Conservation (phyloP, 2,888 invertebrate genomes). For the Zele albiditarsus region DNA sequence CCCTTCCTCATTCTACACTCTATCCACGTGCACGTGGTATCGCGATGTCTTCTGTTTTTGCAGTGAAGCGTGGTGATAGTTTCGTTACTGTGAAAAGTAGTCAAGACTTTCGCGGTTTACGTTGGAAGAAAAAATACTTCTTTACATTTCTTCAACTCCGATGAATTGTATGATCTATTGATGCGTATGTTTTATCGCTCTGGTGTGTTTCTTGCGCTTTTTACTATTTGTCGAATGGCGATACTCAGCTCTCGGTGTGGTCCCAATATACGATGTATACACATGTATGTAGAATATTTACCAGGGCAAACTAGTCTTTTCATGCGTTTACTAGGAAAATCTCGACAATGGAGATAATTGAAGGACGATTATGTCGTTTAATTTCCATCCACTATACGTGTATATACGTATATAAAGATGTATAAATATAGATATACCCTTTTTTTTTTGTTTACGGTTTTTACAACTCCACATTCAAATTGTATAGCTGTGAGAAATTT, state of each 20-base stretch:
- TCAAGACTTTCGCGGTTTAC: background rate
- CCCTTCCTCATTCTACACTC: constrained; percentile 29
- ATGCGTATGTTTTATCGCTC: constrained; percentile 32
- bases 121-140: constrained; percentile 7
- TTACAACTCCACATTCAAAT: background rate
- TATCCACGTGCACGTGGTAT: too few relatives aligned
- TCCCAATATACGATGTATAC: background rate
- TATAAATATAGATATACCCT: background rate
- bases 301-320: background rate
- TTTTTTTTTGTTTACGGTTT: background rate
- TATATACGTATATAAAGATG: background rate
- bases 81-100: constrained; percentile 59
- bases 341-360: background rate
- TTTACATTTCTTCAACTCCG: constrained; percentile 20
- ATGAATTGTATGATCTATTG: constrained; percentile 31
- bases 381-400: background rate
- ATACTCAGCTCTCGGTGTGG: constrained; percentile 33
- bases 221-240: constrained; percentile 17
- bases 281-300: background rate
- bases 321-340: background rate
- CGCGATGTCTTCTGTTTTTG: constrained; percentile 68
- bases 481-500: background rate
- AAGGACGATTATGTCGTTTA: background rate
- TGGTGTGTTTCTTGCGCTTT: constrained; percentile 31
- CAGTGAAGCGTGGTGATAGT: constrained; percentile 65